Evolutionary conservation across 1,140 invertebrate species (phyloP).

Genomic region (Drosophila serrata): DNA sequence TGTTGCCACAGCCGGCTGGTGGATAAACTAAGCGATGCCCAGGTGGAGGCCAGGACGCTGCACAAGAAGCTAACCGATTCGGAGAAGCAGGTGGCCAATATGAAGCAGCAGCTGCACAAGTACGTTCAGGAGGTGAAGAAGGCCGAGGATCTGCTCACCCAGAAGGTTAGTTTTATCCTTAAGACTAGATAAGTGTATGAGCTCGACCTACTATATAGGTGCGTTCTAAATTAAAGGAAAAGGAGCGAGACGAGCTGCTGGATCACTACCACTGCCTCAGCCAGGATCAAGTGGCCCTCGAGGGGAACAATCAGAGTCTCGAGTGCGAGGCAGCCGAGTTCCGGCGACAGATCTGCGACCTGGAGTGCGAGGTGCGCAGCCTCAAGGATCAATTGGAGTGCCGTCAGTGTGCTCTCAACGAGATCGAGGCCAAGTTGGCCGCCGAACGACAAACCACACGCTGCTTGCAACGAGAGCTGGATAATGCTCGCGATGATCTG

Average conservation of each 20-base stretch:
- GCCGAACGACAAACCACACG: conserved; percentile 37
- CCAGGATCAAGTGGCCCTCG: conserved; percentile 88
- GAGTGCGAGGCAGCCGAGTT: conserved; percentile 88
- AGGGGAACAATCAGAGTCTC: conserved; percentile 89
- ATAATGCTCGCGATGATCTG: conserved; percentile 57
- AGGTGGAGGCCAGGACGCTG: conserved; percentile 86
- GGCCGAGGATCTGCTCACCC: conserved; percentile 87
- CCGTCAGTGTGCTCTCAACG: conserved; percentile 53
- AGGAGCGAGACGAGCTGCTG: conserved; percentile 88
- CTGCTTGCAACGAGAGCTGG: conserved; percentile 62
- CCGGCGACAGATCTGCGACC: conserved; percentile 76
- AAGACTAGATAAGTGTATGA: conserved; percentile 29
- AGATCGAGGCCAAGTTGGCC: conserved; percentile 61
- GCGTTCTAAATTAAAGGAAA: conserved; percentile 86
- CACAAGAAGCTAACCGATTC: conserved; percentile 87
- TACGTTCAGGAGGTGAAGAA: conserved; percentile 89
- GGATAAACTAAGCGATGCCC: conserved; percentile 70
- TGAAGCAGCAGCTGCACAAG: conserved; percentile 88
- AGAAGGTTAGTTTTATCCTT: conserved; percentile 85
- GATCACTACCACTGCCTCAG: conserved; percentile 88
- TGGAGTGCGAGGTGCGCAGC: conserved; percentile 64
- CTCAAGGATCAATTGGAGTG: conserved; percentile 64
- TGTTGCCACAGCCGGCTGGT: conserved; percentile 57
- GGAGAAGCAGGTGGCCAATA: conserved; percentile 87
- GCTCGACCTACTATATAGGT: conserved; percentile 49